These are phyloP conservation scores for Gymnogyps californianus DNA, from an alignment of 2,113 vertebrate species.

Conservation along the genomic window DNA sequence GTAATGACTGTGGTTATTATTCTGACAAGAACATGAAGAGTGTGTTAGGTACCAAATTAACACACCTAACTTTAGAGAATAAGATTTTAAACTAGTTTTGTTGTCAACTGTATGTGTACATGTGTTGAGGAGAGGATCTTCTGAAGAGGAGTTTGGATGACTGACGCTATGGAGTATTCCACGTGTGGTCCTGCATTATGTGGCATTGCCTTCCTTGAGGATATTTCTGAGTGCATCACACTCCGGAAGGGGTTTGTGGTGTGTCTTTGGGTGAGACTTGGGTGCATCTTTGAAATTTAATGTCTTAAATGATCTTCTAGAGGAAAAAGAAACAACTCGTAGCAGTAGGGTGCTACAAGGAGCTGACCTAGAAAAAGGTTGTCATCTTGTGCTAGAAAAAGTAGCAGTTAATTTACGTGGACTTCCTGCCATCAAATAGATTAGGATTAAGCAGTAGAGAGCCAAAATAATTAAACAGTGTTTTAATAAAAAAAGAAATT, in stretches of 20 bases:
- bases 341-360: background rate
- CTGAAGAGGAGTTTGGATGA: background rate
- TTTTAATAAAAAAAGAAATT: background rate
- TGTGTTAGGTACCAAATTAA: background rate
- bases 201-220: background rate
- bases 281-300: background rate
- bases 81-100: background rate
- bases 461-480: background rate
- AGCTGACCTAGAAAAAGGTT: background rate
- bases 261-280: background rate
- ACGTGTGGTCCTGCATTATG: rapidly evolving
- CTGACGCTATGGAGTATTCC: background rate
- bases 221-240: background rate
- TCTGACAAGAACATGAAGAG: background rate
- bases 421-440: background rate
- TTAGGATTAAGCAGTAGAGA: background rate
- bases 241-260: background rate
- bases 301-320: background rate
- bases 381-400: background rate
- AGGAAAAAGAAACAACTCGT: background rate
- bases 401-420: background rate
- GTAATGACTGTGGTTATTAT: background rate
- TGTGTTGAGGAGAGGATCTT: background rate
- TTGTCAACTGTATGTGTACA: background rate
- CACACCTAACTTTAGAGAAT: background rate